Base-by-base conservation (phyloP, 2,888 invertebrate species). In the Tridacna crocea region DNA sequence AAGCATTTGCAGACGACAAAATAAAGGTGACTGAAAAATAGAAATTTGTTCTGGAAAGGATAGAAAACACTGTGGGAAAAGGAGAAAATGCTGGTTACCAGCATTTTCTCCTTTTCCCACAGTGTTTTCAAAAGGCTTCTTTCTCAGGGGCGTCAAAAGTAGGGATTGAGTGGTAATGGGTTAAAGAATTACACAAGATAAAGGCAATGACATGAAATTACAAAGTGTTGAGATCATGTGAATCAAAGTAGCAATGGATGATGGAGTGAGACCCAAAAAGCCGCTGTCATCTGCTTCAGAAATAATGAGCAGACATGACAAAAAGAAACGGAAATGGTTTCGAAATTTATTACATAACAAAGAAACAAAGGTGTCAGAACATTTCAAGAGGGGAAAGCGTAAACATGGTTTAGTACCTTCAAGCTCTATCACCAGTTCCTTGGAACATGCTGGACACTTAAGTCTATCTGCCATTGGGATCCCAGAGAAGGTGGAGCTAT, bases 301-400 rank as follows among this genome's bases (percentile, higher is more conserved):
- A 58, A 89, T 89, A 19, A 89, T 89, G 89, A 78, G 82, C 76
- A 83, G 89, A 72, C 89, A 89, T 82, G 78, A 82, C 8, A 84
- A 84, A n/a, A 89, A 87, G 76, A 82, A 87, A 27, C 79, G 79
- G 48, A 77, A 82, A 36, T 87, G 87, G 87, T 87, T 80, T 58
- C 70, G 73, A 22, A 82, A 75, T 46, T 36, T 87, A 15, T 61
- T 84, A 48, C 80, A 79, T 26, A 73, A 74, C 51, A 72, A 79
- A 26, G 77, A 78, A 27, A 36, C 72, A 51, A 70, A 83, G 77
- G 36, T 51, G 27, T 6, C 36, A n/a, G 47, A 66, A 26, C 58
- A 61, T 12, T 48, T 46, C 17, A 63, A 11, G 26, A 46, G 24
- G 24, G 72, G 48, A 15, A 51, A 79, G 27, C 12, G 17, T 15